Conservation (phyloP, 2,113 vertebrate genomes). For the Dermatemys mawii region DNA sequence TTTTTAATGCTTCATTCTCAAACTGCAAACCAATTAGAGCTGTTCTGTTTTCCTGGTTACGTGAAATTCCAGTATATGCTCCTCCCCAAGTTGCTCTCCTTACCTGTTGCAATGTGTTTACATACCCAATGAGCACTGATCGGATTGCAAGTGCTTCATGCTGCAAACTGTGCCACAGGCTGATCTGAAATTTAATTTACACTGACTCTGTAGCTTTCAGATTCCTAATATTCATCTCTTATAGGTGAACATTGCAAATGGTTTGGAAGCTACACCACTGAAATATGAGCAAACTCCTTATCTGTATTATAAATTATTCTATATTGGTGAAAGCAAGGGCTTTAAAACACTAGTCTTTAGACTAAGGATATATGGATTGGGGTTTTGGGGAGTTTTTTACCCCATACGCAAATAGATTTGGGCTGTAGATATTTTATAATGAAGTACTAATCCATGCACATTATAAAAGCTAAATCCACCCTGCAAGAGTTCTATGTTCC, state of each 20-base stretch:
- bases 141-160: accelerated
- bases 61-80: neutral
- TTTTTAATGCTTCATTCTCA: conserved; percentile 4
- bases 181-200: accelerated
- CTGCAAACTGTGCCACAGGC: neutral
- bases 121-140: neutral
- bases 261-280: neutral
- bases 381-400: accelerated
- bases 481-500: neutral
- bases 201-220: neutral
- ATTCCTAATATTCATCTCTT: neutral
- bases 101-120: neutral
- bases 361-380: neutral
- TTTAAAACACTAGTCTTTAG: neutral
- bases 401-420: neutral
- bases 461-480: neutral
- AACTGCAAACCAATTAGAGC: conserved; percentile 20
- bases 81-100: neutral
- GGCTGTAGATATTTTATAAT: neutral
- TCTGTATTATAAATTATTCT: neutral
- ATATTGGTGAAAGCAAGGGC: accelerated
- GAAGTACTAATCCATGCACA: accelerated
- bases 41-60: neutral
- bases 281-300: accelerated
- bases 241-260: neutral